phyloP scores from a whole-genome alignment of 2,888 invertebrate genomes.

The Fabriciana adippe region DNA sequence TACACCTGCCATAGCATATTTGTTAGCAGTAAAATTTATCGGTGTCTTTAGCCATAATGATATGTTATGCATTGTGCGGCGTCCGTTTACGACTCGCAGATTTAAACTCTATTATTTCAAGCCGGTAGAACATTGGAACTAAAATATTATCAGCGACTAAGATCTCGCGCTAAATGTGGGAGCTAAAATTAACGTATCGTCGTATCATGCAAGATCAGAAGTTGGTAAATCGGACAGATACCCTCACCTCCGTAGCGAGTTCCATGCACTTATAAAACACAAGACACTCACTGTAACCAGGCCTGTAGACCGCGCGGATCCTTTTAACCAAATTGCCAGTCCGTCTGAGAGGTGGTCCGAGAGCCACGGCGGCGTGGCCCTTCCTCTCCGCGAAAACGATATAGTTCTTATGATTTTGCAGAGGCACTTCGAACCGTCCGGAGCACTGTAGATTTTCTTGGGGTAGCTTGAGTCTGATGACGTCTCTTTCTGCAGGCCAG shows the following conservation, averaged over 20 bases:
- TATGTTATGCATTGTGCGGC: slow-evolving; percentile 38
- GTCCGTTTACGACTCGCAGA: slow-evolving; percentile 19
- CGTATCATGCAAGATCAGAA: slow-evolving; percentile 53
- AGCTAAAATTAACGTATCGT: slow-evolving; percentile 20
- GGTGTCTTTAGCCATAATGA: slow-evolving; percentile 42
- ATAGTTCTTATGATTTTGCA: slow-evolving; percentile 72
- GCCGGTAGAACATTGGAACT: slow-evolving; percentile 8
- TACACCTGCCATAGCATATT: slow-evolving; percentile 77
- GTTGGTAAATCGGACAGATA: slow-evolving; percentile 45
- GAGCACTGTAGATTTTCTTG: slow-evolving; percentile 63
- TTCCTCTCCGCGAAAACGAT: slow-evolving; percentile 77
- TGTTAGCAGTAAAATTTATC: slow-evolving; percentile 65
- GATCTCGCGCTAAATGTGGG: slow-evolving; percentile 14
- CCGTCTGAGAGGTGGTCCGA: slow-evolving; percentile 74
- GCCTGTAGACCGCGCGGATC: slow-evolving; percentile 76
- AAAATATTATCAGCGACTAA: slow-evolving; percentile 20
- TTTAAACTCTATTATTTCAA: slow-evolving; percentile 25
- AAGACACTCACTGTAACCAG: slow-evolving; percentile 78
- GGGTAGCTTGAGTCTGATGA: slow-evolving; percentile 65
- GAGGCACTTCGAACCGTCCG: slow-evolving; percentile 75
- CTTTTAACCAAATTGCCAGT: slow-evolving; percentile 70
- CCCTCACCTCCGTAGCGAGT: slow-evolving; percentile 13
- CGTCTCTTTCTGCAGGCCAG: slow-evolving; percentile 71
- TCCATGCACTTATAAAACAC: slow-evolving; percentile 56
- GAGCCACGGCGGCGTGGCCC: slow-evolving; percentile 72